Conservation (phyloP, 2,797 vertebrate genomes). For the Melanotaenia nigrans region DNA sequence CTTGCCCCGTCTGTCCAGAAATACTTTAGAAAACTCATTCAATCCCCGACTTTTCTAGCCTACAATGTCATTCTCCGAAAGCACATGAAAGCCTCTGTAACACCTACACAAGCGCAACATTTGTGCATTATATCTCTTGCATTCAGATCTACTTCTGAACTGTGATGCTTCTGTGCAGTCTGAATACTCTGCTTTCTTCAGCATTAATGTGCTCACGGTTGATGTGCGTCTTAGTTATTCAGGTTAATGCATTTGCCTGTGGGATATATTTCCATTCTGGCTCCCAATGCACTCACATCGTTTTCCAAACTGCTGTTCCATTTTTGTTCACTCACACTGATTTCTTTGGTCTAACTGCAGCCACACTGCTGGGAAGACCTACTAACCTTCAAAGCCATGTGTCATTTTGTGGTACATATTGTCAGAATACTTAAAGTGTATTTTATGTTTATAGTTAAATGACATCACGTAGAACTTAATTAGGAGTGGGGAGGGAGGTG, state of each 20-base stretch:
- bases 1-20: constrained; percentile 14
- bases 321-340: constrained; percentile 59
- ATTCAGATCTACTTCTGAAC: constrained; percentile 19
- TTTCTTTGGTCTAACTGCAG: constrained; percentile 46
- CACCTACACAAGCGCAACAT: background rate
- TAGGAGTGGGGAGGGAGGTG: background rate
- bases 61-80: background rate
- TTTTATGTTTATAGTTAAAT: background rate
- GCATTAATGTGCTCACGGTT: constrained; percentile 51
- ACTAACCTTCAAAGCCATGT: constrained; percentile 36
- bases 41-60: constrained; percentile 10
- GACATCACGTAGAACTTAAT: constrained; percentile 5
- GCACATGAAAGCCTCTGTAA: background rate
- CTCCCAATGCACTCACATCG: constrained; percentile 60
- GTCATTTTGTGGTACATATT: constrained; percentile 20
- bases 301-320: constrained; percentile 59
- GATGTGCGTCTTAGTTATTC: constrained; percentile 73
- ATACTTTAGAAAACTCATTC: constrained; percentile 10
- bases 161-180: constrained; percentile 14
- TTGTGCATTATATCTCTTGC: constrained; percentile 10
- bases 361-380: constrained; percentile 43
- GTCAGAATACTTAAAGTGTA: constrained; percentile 15
- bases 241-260: constrained; percentile 75
- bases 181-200: constrained; percentile 50
- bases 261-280: constrained; percentile 72